phyloP scores from a whole-genome alignment of 2,113 vertebrate species.

The Centropus bengalensis region DNA sequence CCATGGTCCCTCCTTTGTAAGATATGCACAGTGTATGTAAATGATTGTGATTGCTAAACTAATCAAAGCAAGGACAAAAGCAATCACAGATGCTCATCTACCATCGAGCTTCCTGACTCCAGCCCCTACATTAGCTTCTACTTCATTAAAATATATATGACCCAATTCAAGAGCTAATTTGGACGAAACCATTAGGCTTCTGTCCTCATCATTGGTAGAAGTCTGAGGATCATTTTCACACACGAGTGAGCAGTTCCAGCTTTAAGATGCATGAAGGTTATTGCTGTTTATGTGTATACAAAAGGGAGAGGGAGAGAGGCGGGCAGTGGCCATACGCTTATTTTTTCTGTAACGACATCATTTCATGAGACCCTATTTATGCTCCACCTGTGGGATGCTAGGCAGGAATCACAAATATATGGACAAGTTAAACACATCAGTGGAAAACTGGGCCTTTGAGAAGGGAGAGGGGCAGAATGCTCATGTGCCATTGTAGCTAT shows the following conservation, averaged over 20 bases:
- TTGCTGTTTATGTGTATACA: not conserved
- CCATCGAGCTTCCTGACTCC: conserved; percentile 9
- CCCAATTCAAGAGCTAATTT: conserved; percentile 63
- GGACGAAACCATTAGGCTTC: conserved; percentile 50
- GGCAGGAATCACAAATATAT: not conserved
- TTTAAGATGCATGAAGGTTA: conserved; percentile 68
- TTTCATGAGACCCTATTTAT: not conserved
- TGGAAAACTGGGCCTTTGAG: not conserved
- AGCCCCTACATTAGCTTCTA: conserved; percentile 16
- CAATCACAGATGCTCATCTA: conserved; percentile 30
- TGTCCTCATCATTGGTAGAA: conserved; percentile 36
- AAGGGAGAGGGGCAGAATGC: not conserved
- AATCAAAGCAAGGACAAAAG: conserved; percentile 64
- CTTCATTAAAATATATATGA: conserved; percentile 67
- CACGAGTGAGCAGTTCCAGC: conserved; percentile 36
- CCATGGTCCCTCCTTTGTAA: not conserved
- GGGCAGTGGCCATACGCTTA: not conserved
- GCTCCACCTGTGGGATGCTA: not conserved
- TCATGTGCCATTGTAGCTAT: not conserved
- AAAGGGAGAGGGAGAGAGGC: not conserved
- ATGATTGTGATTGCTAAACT: conserved; percentile 47
- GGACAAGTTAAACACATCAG: not conserved
- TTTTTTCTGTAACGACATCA: not conserved
- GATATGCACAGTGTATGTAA: conserved; percentile 28
- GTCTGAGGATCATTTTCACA: conserved; percentile 59